Evolutionary conservation across 2,113 vertebrate species (phyloP).

Genomic region (Misgurnus mizolepis): DNA sequence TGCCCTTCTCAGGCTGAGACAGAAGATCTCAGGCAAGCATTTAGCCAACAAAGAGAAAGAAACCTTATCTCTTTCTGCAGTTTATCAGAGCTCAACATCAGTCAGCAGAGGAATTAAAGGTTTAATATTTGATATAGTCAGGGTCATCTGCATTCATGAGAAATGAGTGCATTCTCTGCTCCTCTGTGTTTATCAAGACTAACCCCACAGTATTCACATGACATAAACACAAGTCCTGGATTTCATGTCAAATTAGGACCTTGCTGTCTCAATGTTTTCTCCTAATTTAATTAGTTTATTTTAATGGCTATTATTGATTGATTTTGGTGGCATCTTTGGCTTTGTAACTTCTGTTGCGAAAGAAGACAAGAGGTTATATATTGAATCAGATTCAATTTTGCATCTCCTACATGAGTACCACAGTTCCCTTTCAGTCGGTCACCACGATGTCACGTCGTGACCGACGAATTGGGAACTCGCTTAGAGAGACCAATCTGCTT

Average conservation of each 20-base stretch:
- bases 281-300: not conserved
- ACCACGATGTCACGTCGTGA: too few relatives aligned
- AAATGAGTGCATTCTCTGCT: slow-evolving; percentile 36
- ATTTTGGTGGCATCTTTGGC: not conserved
- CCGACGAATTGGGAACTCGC: too few relatives aligned
- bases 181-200: slow-evolving; percentile 22
- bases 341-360: not conserved
- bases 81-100: slow-evolving; percentile 62
- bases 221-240: not conserved
- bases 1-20: not conserved
- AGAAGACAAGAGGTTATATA: too few relatives aligned
- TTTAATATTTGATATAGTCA: slow-evolving; percentile 60
- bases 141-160: slow-evolving; percentile 49
- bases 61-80: slow-evolving; percentile 62
- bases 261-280: not conserved
- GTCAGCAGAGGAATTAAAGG: slow-evolving; percentile 60
- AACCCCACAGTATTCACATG: slow-evolving; percentile 37
- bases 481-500: too few relatives aligned
- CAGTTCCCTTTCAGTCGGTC: too few relatives aligned
- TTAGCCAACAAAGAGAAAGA: slow-evolving; percentile 72
- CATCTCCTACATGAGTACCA: too few relatives aligned
- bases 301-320: not conserved
- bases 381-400: too few relatives aligned
- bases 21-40: slow-evolving; percentile 54
- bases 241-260: slow-evolving; percentile 1